Conservation (phyloP, 1,140 invertebrate species). For the Magallana angulata region DNA sequence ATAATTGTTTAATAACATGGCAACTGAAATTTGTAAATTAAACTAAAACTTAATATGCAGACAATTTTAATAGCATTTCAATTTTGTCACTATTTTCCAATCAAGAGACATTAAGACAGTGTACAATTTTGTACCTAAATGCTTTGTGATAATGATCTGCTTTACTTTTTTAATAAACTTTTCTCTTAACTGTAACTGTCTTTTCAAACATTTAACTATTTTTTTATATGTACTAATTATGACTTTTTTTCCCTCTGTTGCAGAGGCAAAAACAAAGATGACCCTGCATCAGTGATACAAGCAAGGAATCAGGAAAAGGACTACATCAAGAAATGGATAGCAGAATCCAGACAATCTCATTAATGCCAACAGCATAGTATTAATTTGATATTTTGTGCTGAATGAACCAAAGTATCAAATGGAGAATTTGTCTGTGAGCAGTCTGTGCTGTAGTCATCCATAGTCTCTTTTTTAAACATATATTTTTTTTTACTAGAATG, state of each 20-base stretch:
- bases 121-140: neutral
- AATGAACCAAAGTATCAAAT: too few relatives aligned
- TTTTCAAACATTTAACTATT: neutral
- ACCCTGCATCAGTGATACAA: slow-evolving; percentile 85
- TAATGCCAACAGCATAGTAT: neutral
- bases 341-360: neutral
- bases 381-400: too few relatives aligned
- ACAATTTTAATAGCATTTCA: neutral
- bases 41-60: neutral
- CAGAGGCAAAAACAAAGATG: slow-evolving; percentile 84
- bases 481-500: too few relatives aligned
- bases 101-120: neutral
- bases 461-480: too few relatives aligned
- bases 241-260: slow-evolving; percentile 33
- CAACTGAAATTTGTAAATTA: neutral
- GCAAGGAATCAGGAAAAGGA: slow-evolving; percentile 85
- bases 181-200: neutral
- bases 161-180: neutral
- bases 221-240: neutral
- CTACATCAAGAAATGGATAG: slow-evolving; percentile 86
- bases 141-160: neutral
- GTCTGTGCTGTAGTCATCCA: too few relatives aligned
- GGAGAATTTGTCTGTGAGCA: too few relatives aligned
- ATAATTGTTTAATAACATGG: neutral
- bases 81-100: neutral